Evolutionary conservation across 2,888 invertebrate genomes (phyloP).

Genomic region (Sialis fuliginosa): DNA sequence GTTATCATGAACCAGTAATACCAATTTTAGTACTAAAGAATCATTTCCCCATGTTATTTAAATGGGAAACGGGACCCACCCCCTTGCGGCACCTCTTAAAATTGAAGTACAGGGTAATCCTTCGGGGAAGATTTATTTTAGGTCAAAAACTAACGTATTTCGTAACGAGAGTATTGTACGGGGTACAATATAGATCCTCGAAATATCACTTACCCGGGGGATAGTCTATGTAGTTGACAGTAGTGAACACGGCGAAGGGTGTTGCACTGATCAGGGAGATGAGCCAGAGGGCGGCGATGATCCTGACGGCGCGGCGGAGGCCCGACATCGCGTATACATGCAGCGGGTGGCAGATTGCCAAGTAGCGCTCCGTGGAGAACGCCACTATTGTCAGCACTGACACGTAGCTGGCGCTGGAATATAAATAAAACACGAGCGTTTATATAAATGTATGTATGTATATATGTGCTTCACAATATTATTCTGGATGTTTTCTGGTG

Average conservation of each 20-base stretch:
- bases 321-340: conserved; percentile 70
- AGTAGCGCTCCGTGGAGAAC: conserved; percentile 77
- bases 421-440: neutral
- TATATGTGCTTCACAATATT: too few species aligned
- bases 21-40: too few species aligned
- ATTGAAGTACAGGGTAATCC: too few species aligned
- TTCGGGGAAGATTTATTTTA: too few species aligned
- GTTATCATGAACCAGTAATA: too few species aligned
- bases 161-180: too few species aligned
- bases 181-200: too few species aligned
- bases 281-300: conserved; percentile 63
- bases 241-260: conserved; percentile 59
- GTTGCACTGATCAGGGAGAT: conserved; percentile 55
- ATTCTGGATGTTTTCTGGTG: too few species aligned
- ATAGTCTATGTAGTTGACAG: conserved; percentile 54
- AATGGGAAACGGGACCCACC: too few species aligned
- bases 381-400: conserved; percentile 84
- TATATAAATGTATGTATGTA: neutral
- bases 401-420: conserved; percentile 65
- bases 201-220: conserved; percentile 27
- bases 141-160: too few species aligned
- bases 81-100: too few species aligned
- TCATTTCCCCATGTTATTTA: too few species aligned
- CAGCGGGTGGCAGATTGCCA: conserved; percentile 81
- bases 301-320: conserved; percentile 59